phyloP scores from a whole-genome alignment of 2,888 invertebrate species.

The Plebejus melissa region DNA sequence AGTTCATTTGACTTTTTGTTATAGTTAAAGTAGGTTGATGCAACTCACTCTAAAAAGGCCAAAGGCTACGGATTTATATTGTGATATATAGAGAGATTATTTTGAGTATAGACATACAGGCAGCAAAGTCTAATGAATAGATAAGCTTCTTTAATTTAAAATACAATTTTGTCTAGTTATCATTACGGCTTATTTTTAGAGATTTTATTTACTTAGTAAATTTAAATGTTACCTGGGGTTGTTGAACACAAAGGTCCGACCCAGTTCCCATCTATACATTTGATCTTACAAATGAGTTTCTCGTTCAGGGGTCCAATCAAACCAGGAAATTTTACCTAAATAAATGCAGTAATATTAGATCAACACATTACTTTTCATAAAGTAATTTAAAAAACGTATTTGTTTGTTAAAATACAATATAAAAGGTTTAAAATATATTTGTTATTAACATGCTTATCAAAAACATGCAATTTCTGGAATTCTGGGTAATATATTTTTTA shows the following conservation, averaged over 20 bases:
- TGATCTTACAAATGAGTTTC: slow-evolving; percentile 88
- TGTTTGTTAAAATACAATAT: not conserved
- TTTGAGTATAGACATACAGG: too few relatives aligned
- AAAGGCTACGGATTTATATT: too few relatives aligned
- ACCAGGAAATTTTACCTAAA: slow-evolving; percentile 86
- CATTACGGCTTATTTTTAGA: too few relatives aligned
- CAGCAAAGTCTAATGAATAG: too few relatives aligned
- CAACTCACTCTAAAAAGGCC: too few relatives aligned
- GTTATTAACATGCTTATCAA: not conserved
- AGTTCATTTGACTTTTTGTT: too few relatives aligned
- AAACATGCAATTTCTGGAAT: not conserved
- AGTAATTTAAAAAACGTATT: not conserved
- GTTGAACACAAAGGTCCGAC: slow-evolving; percentile 89
- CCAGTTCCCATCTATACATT: slow-evolving; percentile 91
- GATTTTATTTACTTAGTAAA: not conserved
- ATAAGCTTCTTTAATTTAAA: too few relatives aligned
- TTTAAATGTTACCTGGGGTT: slow-evolving; percentile 80
- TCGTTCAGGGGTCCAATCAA: slow-evolving; percentile 86
- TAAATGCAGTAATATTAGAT: not conserved
- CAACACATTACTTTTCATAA: not conserved
- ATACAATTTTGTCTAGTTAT: too few relatives aligned
- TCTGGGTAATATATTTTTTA: not conserved
- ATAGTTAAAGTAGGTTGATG: too few relatives aligned
- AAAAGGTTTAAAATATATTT: not conserved
- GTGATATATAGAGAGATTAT: too few relatives aligned